Evolutionary conservation across 2,888 invertebrate genomes (phyloP).

Genomic region (Caenorhabditis imperialis): DNA sequence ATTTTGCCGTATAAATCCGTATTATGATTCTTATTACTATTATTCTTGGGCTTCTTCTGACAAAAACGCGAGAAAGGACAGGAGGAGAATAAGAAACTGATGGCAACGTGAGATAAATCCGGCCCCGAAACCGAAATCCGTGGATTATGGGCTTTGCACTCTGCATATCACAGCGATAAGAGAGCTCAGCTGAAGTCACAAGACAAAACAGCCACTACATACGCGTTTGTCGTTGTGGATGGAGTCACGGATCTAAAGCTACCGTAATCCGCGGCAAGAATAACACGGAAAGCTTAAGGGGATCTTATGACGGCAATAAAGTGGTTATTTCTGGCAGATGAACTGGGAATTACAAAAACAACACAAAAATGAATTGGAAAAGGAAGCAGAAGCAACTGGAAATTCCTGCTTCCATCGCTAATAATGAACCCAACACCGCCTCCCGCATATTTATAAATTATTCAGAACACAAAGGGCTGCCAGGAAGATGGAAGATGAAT

Average conservation of each 20-base stretch:
- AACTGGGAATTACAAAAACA: no score
- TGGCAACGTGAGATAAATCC: conserved; percentile 3
- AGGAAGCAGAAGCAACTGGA: conserved; percentile 14
- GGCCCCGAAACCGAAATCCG: conserved; percentile 15
- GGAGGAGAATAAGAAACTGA: neutral
- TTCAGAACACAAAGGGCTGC: conserved; percentile 37
- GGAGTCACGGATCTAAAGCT: no score
- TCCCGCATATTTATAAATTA: conserved; percentile 48
- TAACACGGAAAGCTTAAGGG: no score
- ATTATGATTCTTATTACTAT: neutral
- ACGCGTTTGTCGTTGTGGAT: no score
- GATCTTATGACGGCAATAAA: conserved; percentile 21
- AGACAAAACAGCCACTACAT: conserved; percentile 15
- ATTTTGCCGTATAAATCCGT: neutral
- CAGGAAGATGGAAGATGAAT: conserved; percentile 8
- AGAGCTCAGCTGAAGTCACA: conserved; percentile 14
- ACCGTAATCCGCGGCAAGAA: conserved; percentile 11
- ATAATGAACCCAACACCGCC: conserved; percentile 44
- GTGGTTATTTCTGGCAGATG: no score
- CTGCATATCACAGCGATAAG: conserved; percentile 25
- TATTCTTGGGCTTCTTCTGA: neutral
- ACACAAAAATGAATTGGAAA: conserved; percentile 6
- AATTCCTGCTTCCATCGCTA: conserved; percentile 4
- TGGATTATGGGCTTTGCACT: conserved; percentile 38
- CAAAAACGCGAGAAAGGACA: neutral